Base-by-base conservation (phyloP, 1,140 invertebrate species). In the Cepaea nemoralis region DNA sequence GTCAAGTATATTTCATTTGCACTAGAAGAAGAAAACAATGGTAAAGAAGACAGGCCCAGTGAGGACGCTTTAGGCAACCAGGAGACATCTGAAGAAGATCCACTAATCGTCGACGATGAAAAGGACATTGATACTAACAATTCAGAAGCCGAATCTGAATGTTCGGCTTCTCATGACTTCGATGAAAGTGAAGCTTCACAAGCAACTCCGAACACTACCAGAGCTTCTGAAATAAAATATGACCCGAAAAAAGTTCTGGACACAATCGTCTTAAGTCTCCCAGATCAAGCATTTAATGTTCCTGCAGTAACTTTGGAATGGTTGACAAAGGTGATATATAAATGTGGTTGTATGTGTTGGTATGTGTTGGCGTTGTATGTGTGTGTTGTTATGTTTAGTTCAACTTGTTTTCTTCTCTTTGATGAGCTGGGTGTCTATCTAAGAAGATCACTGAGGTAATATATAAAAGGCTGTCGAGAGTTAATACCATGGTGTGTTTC, bases 281-380 rank as follows among this genome's bases (percentile, higher is more conserved):
- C 90, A 16, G 88, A 89, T 67, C 86, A 87, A 40, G 82, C 88
- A 10, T 85, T 86, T 74, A 82, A 79, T 48, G 83, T 86, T 66
- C 85, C 88, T 0, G 77, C 83, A n/a, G 77, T 90, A 2, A 86
- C 87, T 0, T 84, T 88, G 45, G 87, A 89, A 16, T 90, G 89
- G 89, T 69, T 89, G 55, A 88, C 86, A n/a, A 87, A 86, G 79
- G 83, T 83, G 50, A 77, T 45, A 40, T 1, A 50, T 8, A 40
- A 48, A 22, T 71, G n/a, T n/a, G n/a, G n/a, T n/a, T n/a, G n/a
- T n/a, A n/a, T n/a, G n/a, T n/a, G n/a, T n/a, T n/a, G n/a, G n/a
- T n/a, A n/a, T n/a, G n/a, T n/a, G n/a, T n/a, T n/a, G n/a, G n/a
- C n/a, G 42, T 45, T 45, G 42, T 16, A 10, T 45, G 42, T 45